These are phyloP conservation scores for Cataglyphis albicans DNA, from an alignment of 2,888 invertebrate genomes.

Conservation along the genomic window DNA sequence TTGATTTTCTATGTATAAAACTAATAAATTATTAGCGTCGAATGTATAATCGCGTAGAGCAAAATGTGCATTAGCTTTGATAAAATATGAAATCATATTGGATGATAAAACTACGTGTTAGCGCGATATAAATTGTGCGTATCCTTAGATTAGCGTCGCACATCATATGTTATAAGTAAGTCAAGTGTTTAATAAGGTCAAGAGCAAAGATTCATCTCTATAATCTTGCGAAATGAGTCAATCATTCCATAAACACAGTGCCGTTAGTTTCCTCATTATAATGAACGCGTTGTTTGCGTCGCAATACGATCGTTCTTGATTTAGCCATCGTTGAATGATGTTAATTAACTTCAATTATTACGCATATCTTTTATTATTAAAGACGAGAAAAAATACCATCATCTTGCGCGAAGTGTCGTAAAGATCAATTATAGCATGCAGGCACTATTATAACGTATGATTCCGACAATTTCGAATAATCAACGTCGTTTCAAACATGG, in stretches of 20 bases:
- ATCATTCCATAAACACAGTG: constrained; percentile 62
- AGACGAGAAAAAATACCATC: constrained; percentile 23
- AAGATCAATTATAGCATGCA: constrained; percentile 69
- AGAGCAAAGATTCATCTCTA: constrained; percentile 1
- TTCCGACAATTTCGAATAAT: constrained; percentile 56
- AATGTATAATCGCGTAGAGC: constrained; percentile 10
- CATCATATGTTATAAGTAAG: neutral
- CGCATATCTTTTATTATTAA: constrained; percentile 10
- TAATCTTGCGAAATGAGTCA: constrained; percentile 17
- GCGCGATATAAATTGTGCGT: constrained; percentile 31
- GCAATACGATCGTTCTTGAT: constrained; percentile 56
- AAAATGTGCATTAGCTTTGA: constrained; percentile 3
- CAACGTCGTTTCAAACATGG: neutral
- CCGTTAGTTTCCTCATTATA: constrained; percentile 68
- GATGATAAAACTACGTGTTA: constrained; percentile 23
- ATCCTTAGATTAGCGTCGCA: constrained; percentile 9
- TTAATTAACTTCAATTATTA: constrained; percentile 12
- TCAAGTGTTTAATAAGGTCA: neutral
- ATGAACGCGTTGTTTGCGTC: constrained; percentile 28
- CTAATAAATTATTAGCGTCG: constrained; percentile 8
- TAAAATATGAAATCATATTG: neutral
- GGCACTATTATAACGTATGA: constrained; percentile 62
- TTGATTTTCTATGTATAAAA: neutral
- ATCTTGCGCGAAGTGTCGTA: constrained; percentile 39
- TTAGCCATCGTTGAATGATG: constrained; percentile 16